Conservation (phyloP, 1,140 invertebrate genomes). For the Anthonomus grandis region DNA sequence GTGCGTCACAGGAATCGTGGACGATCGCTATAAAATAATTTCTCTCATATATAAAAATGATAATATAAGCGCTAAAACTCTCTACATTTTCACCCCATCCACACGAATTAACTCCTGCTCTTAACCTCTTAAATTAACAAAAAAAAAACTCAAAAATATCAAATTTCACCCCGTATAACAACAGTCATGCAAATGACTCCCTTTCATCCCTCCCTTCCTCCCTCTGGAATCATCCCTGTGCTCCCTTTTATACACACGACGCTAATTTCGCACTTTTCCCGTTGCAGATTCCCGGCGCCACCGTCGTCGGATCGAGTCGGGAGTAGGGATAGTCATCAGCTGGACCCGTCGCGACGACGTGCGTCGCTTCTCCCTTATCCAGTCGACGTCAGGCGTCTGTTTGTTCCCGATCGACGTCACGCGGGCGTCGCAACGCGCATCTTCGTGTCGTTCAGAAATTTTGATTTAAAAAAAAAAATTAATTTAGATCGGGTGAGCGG, state of each 20-base stretch:
- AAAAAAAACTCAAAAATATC: conserved; percentile 21
- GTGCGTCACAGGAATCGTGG: too few relatives aligned
- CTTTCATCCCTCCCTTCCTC: conserved; percentile 19
- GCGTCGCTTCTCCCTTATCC: too few relatives aligned
- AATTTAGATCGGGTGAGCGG: neutral
- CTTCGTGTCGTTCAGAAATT: conserved; percentile 13
- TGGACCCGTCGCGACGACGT: conserved; percentile 47
- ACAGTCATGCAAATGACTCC: conserved; percentile 30
- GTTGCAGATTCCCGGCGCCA: conserved; percentile 49
- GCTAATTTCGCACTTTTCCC: conserved; percentile 41
- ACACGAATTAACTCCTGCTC: too few relatives aligned
- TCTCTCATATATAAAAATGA: too few relatives aligned
- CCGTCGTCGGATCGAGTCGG: conserved; percentile 29
- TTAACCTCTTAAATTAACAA: too few relatives aligned
- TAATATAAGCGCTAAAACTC: too few relatives aligned
- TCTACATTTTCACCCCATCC: too few relatives aligned
- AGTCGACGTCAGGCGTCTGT: conserved; percentile 46
- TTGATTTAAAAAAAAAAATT: neutral
- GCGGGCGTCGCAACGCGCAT: neutral
- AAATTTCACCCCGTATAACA: conserved; percentile 14
- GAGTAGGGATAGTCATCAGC: conserved; percentile 47
- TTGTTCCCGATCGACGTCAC: conserved; percentile 21
- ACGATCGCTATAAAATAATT: too few relatives aligned
- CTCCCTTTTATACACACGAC: too few relatives aligned
- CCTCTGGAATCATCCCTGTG: too few relatives aligned